Base-by-base conservation (phyloP, 2,797 vertebrate genomes). In the Gambelia wislizenii region DNA sequence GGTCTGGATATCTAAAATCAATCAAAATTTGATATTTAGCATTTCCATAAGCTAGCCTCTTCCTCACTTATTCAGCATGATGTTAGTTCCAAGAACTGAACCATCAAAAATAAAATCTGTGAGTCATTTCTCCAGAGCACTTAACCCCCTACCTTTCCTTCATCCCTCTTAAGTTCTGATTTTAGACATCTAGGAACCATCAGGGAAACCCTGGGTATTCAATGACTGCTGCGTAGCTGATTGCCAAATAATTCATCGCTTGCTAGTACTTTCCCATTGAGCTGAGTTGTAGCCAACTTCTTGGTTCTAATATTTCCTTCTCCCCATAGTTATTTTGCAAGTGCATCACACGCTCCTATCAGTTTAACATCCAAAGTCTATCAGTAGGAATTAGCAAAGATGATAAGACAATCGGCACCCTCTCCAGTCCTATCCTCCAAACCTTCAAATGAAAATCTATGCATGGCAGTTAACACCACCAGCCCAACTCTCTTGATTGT, bases 21-120 rank as follows among this genome's bases (percentile, higher is more conserved):
- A 82, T 64, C 39, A 82, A 33, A 42, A 56, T n/a, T 42, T 27
- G 54, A 84, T 84, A 72, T 74, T 84, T 54, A 74, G 69, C 69
- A 84, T 54, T 74, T 27, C 44, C 47, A 25, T 36, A 52, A 52
- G 18, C 47, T 84, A 25, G 12, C 33, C 12, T 49, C 33, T 18
- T 72, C 69, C 67, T 84, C 20, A 9, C 67, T 52, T 33, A 36
- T 70, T 49, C 82, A 84, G 82, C 64, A 70, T 47, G 49, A 67
- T 72, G 67, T 44, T 84, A 44, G 52, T 70, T 84, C 83, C 47
- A 5, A 27, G 47, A 9, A 52, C 16, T 84, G 33, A 83, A 47
- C 25, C 30, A 67, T 42, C 56, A 59, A 59, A 56, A n/a, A 47
- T 49, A 72, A 64, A 67, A 44, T 83, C 27, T 49, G 27, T 72